Conservation (phyloP, 2,113 vertebrate species). For the Forbesichthys agassizii region DNA sequence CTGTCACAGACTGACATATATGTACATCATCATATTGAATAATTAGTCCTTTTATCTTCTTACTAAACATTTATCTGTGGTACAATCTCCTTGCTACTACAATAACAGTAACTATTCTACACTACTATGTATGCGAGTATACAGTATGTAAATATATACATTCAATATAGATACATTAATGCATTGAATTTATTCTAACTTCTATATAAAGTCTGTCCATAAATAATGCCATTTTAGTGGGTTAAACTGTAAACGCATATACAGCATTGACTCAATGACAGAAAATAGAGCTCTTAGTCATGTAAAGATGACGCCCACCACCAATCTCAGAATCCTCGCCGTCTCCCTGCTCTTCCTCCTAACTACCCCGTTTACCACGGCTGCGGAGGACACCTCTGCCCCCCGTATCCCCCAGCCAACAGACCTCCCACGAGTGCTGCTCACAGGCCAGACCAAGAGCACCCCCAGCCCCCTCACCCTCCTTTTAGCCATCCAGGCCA, state of each 20-base stretch:
- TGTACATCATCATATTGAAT: constrained; percentile 29
- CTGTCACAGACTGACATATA: constrained; percentile 12
- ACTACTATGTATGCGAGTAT: too few species aligned
- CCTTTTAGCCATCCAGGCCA: constrained; percentile 52
- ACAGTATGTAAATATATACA: too few species aligned
- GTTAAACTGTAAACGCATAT: constrained; percentile 61
- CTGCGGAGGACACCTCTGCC: constrained; percentile 61
- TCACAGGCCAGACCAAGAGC: constrained; percentile 41
- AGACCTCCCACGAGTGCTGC: constrained; percentile 48
- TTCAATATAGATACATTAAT: too few species aligned
- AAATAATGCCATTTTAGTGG: constrained; percentile 63
- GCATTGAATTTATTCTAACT: too few species aligned
- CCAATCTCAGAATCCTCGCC: constrained; percentile 70
- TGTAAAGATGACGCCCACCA: constrained; percentile 80
- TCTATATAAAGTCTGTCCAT: constrained; percentile 42
- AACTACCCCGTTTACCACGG: constrained; percentile 58
- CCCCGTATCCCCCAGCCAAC: constrained; percentile 42
- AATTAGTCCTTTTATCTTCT: constrained; percentile 7
- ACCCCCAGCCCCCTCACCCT: constrained; percentile 46
- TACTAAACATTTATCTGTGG: constrained; percentile 13
- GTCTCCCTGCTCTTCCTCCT: constrained; percentile 75
- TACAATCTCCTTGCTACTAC: background rate
- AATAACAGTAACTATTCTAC: background rate
- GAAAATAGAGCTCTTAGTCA: constrained; percentile 77
- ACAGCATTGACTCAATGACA: constrained; percentile 71